Conservation (phyloP, 2,888 invertebrate genomes). For the Therioaphis trifolii region DNA sequence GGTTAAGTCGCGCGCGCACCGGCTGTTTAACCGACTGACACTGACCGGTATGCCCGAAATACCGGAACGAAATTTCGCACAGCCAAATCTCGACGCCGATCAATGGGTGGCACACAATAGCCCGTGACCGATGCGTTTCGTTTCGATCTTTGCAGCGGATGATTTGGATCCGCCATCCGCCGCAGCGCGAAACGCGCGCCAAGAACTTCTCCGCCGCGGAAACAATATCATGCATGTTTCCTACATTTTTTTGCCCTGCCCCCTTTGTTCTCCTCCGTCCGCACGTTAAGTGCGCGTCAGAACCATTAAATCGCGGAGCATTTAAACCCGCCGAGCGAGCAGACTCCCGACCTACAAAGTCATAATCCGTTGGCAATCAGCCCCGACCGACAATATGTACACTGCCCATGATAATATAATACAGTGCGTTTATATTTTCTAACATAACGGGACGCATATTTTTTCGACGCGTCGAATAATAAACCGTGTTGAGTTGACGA, state of each 20-base stretch:
- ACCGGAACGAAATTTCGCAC: slow-evolving; percentile 48
- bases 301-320: too few relatives aligned
- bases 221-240: neutral
- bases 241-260: neutral
- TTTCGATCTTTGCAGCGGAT: slow-evolving; percentile 35
- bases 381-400: too few relatives aligned
- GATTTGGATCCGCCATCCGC: slow-evolving; percentile 43
- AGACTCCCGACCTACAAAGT: too few relatives aligned
- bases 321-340: too few relatives aligned
- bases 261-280: too few relatives aligned
- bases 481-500: too few relatives aligned
- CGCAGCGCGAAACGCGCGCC: slow-evolving; percentile 1
- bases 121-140: slow-evolving; percentile 51
- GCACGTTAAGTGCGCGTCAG: too few relatives aligned
- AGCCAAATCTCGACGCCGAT: slow-evolving; percentile 42
- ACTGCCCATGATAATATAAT: too few relatives aligned
- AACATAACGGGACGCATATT: too few relatives aligned
- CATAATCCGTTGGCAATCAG: too few relatives aligned
- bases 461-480: too few relatives aligned
- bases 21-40: slow-evolving; percentile 48
- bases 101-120: slow-evolving; percentile 52
- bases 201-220: slow-evolving; percentile 17
- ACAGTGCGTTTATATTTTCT: too few relatives aligned
- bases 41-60: slow-evolving; percentile 25
- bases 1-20: neutral